These are phyloP conservation scores for Notolepis coatsorum DNA, from an alignment of 2,797 vertebrate genomes.

Conservation along the genomic window DNA sequence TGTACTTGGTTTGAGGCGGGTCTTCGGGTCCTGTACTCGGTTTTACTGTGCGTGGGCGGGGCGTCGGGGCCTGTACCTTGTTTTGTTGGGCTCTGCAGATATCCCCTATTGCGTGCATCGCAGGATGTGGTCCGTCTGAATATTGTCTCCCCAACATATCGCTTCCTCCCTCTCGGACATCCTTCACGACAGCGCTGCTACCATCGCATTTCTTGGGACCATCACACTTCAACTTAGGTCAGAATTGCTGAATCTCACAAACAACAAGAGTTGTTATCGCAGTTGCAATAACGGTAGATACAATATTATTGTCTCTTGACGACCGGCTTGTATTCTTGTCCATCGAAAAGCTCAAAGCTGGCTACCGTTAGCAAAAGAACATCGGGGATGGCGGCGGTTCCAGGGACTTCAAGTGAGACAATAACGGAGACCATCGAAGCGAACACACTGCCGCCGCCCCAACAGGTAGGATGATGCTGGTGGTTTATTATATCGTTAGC, in stretches of 20 bases:
- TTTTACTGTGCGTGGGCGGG: no score
- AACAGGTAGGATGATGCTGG: constrained; percentile 69
- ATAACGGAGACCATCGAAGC: constrained; percentile 84
- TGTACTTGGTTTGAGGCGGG: no score
- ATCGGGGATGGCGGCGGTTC: constrained; percentile 82
- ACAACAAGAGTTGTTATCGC: no score
- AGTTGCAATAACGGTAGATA: background rate
- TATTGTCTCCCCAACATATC: constrained; percentile 54
- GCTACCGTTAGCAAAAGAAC: constrained; percentile 58
- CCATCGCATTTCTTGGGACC: background rate
- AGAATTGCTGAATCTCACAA: background rate
- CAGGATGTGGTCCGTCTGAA: constrained; percentile 69
- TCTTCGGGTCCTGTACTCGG: no score
- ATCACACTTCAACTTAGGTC: background rate
- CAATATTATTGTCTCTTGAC: background rate
- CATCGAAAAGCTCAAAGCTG: constrained; percentile 32
- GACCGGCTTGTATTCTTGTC: background rate
- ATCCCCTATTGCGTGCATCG: background rate
- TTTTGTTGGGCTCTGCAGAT: no score
- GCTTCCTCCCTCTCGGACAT: background rate
- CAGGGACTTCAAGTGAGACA: constrained; percentile 84
- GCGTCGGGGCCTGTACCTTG: no score
- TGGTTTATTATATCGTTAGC: no score
- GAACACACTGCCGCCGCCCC: constrained; percentile 80
- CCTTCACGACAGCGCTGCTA: background rate